Conservation (phyloP, 2,113 vertebrate species). For the Prionailurus viverrinus region DNA sequence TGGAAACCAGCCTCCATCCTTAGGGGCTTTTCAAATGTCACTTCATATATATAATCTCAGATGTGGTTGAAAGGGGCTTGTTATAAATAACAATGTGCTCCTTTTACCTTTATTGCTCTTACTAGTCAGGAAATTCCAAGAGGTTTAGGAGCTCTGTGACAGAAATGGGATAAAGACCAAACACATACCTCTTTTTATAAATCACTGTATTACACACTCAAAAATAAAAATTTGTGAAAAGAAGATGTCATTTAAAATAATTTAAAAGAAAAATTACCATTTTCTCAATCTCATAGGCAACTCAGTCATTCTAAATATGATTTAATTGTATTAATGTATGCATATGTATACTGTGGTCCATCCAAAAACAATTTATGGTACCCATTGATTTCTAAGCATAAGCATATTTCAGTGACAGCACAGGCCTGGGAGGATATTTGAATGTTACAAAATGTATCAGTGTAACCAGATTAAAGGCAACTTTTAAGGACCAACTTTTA, state of each 20-base stretch:
- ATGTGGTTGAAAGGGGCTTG: not conserved
- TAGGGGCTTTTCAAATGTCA: not conserved
- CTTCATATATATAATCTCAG: not conserved
- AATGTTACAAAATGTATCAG: not conserved
- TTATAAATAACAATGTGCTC: not conserved
- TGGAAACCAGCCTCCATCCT: not conserved
- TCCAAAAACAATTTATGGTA: not conserved
- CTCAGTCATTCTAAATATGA: not conserved
- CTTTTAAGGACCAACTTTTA: not conserved
- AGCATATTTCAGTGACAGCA: slow-evolving; percentile 3
- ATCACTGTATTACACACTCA: not conserved
- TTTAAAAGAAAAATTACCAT: not conserved
- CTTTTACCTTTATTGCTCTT: not conserved
- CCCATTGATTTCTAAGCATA: not conserved
- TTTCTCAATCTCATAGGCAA: not conserved
- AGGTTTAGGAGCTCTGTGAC: no score
- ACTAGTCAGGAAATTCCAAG: no score
- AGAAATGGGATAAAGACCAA: no score
- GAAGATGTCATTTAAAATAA: not conserved
- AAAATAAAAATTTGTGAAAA: not conserved
- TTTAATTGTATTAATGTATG: not conserved
- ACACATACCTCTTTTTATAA: not conserved
- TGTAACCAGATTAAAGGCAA: not conserved
- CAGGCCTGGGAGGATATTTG: not conserved
- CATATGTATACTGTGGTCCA: not conserved